These are phyloP conservation scores for Mechanitis messenoides DNA, from an alignment of 2,888 invertebrate genomes.

Conservation along the genomic window DNA sequence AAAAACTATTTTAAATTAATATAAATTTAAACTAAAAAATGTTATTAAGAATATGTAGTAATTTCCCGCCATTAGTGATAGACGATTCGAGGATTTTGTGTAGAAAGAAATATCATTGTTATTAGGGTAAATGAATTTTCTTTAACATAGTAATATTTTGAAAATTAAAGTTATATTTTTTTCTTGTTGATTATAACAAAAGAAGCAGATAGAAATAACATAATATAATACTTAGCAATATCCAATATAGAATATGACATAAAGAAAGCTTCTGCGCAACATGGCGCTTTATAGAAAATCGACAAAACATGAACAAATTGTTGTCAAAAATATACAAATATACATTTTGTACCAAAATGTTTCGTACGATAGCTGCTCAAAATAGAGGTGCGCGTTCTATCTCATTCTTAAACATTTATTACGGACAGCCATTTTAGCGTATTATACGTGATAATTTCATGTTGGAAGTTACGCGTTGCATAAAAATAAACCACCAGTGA, in stretches of 20 bases:
- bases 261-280: conserved; percentile 32
- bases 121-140: background rate
- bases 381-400: conserved; percentile 40
- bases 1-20: background rate
- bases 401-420: conserved; percentile 26
- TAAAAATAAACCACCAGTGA: conserved; percentile 60
- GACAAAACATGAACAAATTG: conserved; percentile 30
- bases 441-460: conserved; percentile 46
- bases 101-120: background rate
- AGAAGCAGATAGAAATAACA: background rate
- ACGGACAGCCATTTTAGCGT: conserved; percentile 38
- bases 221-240: background rate
- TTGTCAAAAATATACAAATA: conserved; percentile 26
- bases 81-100: background rate
- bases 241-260: conserved; percentile 15
- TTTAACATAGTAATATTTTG: no score
- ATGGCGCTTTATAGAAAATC: conserved; percentile 33
- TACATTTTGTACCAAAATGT: conserved; percentile 33
- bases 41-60: background rate
- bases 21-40: background rate
- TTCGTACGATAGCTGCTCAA: conserved; percentile 43
- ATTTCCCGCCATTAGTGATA: conserved; percentile 7
- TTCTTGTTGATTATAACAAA: no score
- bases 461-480: conserved; percentile 39
- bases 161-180: no score